Base-by-base conservation (phyloP, 2,888 invertebrate species). In the Erebia palarica region DNA sequence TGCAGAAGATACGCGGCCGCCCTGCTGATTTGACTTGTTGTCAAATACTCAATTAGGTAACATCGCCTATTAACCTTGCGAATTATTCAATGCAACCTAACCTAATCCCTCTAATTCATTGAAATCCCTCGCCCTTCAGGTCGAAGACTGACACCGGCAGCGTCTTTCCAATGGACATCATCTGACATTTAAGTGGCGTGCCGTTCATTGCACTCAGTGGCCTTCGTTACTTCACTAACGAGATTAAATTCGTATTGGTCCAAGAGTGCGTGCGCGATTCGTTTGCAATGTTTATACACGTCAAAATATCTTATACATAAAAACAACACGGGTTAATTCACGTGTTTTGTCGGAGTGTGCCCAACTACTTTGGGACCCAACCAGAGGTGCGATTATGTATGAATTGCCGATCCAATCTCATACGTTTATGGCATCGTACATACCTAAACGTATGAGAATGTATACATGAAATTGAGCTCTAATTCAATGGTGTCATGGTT, bases 211-310 rank as follows among this genome's bases (percentile, higher is more conserved):
- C 84, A 83, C n/a, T 51, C 80, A 80, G 81, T 78, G 76, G 73
- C 73, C 74, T 72, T 73, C 70, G 21, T 75, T 73, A 73, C 73
- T 72, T 76, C 78, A 77, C 78, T 78, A 87, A 86, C 79, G 88
- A 89, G 87, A 86, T 87, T 87, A 88, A 84, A 86, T 86, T 83
- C 83, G 76, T 83, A 82, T 36, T 60, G n/a, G 42, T 42, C n/a
- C 42, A 60, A 16, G 60, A 60, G 60, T 36, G n/a, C 10, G 60
- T 42, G 42, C 16, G 44, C 27, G 10, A 60, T 42, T n/a, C 44
- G 36, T 60, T 60, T 7, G 7, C 16, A 42, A n/a, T 60, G n/a
- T 36, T 59, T 59, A 14, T 36, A 59, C 36, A 59, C 13, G 59
- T 36, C 36, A 3, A 42, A 21, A 27, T 21, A 57, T 21, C 21